Evolutionary conservation across 2,888 invertebrate genomes (phyloP).

Genomic region (Cephalotes varians): DNA sequence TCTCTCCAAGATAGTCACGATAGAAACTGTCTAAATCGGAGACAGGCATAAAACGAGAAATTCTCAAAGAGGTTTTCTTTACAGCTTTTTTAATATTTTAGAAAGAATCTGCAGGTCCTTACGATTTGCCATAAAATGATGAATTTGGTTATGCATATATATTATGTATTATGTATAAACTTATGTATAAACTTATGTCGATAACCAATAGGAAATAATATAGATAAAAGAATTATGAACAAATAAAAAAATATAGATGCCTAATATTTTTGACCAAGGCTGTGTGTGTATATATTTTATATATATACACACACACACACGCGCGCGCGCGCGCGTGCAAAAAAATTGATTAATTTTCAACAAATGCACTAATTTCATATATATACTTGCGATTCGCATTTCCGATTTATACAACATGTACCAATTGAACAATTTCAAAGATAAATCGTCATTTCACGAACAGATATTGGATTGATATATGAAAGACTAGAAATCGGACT

Average conservation of each 20-base stretch:
- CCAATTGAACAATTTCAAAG: not conserved
- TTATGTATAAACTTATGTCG: no score
- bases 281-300: no score
- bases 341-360: not conserved
- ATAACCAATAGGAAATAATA: no score
- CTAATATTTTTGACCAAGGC: no score
- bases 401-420: not conserved
- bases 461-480: not conserved
- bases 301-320: no score
- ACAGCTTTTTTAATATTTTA: not conserved
- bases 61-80: not conserved
- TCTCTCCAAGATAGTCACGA: not conserved
- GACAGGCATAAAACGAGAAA: not conserved
- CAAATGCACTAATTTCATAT: not conserved
- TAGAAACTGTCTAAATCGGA: conserved; percentile 2
- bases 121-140: conserved; percentile 7
- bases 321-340: no score
- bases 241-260: no score
- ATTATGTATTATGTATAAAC: no score
- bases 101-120: not conserved
- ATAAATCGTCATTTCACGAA: conserved; percentile 9
- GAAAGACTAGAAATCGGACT: conserved; percentile 5
- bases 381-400: not conserved
- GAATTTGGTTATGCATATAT: conserved; percentile 10
- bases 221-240: no score